Evolutionary conservation across 2,113 vertebrate species (phyloP).

Genomic region (Nicator chloris): DNA sequence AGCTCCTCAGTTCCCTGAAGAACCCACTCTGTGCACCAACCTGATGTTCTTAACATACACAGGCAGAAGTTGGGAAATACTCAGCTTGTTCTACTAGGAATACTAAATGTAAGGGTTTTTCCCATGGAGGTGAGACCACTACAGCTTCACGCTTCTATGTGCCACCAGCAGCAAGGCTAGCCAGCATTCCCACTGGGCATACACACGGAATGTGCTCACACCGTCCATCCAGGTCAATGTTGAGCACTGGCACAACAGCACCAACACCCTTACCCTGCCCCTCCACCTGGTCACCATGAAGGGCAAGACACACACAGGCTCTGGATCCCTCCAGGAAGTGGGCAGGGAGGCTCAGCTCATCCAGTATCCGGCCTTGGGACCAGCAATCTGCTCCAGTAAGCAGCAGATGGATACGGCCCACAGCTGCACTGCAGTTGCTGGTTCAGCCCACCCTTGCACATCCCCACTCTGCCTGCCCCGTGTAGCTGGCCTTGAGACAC

Average conservation of each 20-base stretch:
- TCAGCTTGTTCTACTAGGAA: background rate
- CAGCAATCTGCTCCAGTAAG: background rate
- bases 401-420: accelerated
- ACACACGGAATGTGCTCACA: accelerated
- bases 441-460: background rate
- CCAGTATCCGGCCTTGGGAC: background rate
- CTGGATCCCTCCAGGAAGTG: no score
- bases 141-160: accelerated
- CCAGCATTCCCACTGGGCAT: background rate
- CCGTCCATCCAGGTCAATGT: accelerated
- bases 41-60: background rate
- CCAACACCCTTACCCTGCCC: accelerated
- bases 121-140: background rate
- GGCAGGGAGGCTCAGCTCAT: background rate
- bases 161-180: background rate
- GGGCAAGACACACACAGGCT: background rate
- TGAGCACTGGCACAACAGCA: background rate
- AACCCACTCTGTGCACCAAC: accelerated
- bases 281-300: accelerated
- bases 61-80: background rate
- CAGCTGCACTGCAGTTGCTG: background rate
- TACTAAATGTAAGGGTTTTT: background rate
- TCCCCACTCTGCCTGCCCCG: accelerated
- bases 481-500: no score
- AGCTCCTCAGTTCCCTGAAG: background rate